Percentiles rank a stretch among this genome's conserved stretches.
Evolutionary conservation across 2,888 invertebrate genomes (phyloP).

Genomic region (Xanthorhoe designata): DNA sequence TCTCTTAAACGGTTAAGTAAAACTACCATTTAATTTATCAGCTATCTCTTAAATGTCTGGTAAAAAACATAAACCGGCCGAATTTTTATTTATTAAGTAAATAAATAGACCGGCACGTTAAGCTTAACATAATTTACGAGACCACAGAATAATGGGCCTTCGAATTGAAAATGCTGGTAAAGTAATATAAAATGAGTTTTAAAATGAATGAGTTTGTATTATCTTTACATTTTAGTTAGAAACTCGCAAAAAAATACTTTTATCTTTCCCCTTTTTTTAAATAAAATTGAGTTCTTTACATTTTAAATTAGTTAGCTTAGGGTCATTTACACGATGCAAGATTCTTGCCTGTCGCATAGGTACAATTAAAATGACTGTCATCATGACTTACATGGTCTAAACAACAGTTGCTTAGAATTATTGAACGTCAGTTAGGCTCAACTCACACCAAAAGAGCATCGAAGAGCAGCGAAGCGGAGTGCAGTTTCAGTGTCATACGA

Average conservation of each 20-base stretch:
- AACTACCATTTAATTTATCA: not conserved
- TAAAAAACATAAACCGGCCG: not conserved
- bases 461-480: no score
- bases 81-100: constrained; percentile 20
- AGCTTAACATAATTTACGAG: constrained; percentile 15
- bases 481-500: no score
- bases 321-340: no score
- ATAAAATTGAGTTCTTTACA: no score
- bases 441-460: no score
- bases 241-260: not conserved
- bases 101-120: constrained; percentile 20
- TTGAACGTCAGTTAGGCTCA: no score
- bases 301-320: no score
- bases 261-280: no score
- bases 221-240: not conserved
- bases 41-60: not conserved
- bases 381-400: no score
- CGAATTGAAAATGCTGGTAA: constrained; percentile 12
- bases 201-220: not conserved
- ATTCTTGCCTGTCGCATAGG: no score
- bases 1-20: not conserved
- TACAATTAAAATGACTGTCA: no score
- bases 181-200: not conserved
- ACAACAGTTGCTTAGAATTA: no score
- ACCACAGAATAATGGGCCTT: constrained; percentile 15